phyloP scores from a whole-genome alignment of 2,113 vertebrate species.

The Prolemur simus region DNA sequence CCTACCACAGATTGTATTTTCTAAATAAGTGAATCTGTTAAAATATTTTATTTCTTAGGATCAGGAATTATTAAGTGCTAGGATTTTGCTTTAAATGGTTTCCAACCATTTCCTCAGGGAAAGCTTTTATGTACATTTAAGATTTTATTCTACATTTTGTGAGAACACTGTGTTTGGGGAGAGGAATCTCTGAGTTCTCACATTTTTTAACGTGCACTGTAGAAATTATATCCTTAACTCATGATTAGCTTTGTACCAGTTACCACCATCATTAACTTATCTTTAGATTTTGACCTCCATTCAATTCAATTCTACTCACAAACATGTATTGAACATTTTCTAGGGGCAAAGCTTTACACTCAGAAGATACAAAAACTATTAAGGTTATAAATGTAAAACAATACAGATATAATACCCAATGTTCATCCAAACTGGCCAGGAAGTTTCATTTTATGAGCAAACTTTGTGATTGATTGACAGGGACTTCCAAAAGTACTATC shows the following conservation, averaged over 20 bases:
- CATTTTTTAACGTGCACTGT: neutral
- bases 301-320: conserved; percentile 2
- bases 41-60: conserved; percentile 70
- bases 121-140: conserved; percentile 9
- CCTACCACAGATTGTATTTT: conserved; percentile 10
- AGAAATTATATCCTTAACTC: neutral
- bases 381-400: neutral
- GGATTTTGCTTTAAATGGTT: conserved; percentile 61
- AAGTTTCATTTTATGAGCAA: neutral
- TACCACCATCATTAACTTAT: neutral
- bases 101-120: conserved; percentile 48
- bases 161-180: conserved; percentile 20
- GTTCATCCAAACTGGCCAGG: neutral
- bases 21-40: conserved; percentile 44
- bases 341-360: neutral
- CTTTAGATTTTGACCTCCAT: neutral
- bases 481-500: neutral
- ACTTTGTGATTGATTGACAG: neutral
- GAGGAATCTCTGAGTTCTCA: conserved; percentile 44
- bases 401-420: neutral
- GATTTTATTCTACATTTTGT: conserved; percentile 36
- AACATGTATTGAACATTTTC: neutral
- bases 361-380: neutral
- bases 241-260: neutral
- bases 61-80: neutral